Evolutionary conservation across 2,888 invertebrate species (phyloP), one percentile per base, ranked within the genome.

Genomic region (Dastarcus helophoroides): DNA sequence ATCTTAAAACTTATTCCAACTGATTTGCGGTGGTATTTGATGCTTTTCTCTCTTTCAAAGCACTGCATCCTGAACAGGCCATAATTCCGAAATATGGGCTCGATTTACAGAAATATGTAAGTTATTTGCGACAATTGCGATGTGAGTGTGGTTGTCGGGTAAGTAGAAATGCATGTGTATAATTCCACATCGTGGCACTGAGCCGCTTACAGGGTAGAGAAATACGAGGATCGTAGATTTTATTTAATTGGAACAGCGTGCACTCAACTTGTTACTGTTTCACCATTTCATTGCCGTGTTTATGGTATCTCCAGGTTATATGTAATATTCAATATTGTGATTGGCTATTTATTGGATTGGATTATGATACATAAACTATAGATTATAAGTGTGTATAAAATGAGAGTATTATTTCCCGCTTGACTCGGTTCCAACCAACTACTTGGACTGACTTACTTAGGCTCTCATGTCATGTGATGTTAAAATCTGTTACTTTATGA

Each of bases 241-340:
- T 44, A 42, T 53, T 55, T 56, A 56, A 56, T 56, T 56, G 55
- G 56, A 56, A 50, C 56, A 55, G 54, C 56, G 40, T 51, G 54
- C 46, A 45, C 46, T 50, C 49, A 46, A 49, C 44, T 45, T 51
- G 53, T 52, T 53, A 48, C 53, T 49, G 51, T 47, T 51, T 41
- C 40, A 45, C 50, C 51, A 45, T 54, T 44, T 44, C 45, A 50
- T 47, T 44, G 46, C 41, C 37, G 50, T 55, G 51, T 56, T 55
- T 56, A 56, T 48, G 53, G 39, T 41, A 40, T 43, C 42, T 35
- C 44, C 41, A 39, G 48, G 48, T 49, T 50, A 50, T 54, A 53
- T 47, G 51, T 56, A 56, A 54, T 53, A 55, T 55, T 55, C 54
- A 54, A 56, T 55, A 56, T 54, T 54, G 52, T 53, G 53, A 56